Evolutionary conservation across 2,888 invertebrate genomes (phyloP), one percentile per base, ranked within the genome.

Genomic region (Pemphredon lugubris): DNA sequence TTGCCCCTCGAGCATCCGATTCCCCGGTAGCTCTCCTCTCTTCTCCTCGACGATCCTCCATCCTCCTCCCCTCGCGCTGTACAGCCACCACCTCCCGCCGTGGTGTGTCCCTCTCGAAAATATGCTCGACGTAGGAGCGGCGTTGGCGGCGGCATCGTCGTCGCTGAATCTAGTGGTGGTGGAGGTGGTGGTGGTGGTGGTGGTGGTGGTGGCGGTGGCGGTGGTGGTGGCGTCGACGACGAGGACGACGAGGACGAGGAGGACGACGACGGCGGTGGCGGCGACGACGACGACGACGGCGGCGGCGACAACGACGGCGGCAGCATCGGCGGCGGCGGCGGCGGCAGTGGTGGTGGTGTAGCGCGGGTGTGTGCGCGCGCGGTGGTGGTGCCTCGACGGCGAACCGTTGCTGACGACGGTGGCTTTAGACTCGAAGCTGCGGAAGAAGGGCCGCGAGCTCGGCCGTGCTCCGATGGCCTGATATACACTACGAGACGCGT

Each of bases 401-500:
- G 60, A 64, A 75, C 75, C 75, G 75, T 79, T n/a, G n/a, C n/a
- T n/a, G 76, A 75, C 73, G 72, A 75, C 79, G 77, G 79, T 82
- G 74, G 77, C 77, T 79, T 75, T 79, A 72, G 79, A 82, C 66
- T 79, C 72, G 73, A 76, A 80, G 75, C 77, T 81, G 77, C 79
- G 77, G 79, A 79, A 75, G 73, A 73, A 78, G 67, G 68, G 80
- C 68, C 77, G 73, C 54, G 77, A 79, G 77, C 73, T 80, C 77
- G 73, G 64, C 68, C 68, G 73, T 80, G 64, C 59, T 75, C 71
- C 75, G 73, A 80, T 80, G 80, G 77, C 80, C 75, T 80, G 80
- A 79, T 77, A 81, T 73, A 77, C 71, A 76, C 75, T 75, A 57
- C 71, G 68, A 53, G 55, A 82, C 83, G 81, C 82, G 84, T 87